Base-by-base conservation (phyloP, 2,888 invertebrate species). In the Watsonalla binaria region DNA sequence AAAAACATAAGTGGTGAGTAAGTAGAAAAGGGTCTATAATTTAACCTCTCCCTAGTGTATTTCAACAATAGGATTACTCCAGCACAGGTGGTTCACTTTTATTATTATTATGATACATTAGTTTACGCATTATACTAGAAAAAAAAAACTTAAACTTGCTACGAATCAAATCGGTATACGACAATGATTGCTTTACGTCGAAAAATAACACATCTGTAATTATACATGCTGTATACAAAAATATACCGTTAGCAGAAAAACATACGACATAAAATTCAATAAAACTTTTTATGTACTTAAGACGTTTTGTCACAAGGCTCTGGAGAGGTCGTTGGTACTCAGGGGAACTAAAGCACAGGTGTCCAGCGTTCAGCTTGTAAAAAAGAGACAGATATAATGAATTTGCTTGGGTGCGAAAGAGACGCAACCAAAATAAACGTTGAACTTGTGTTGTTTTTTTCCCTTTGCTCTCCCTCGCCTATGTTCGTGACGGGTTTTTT, bases 271-370 rank as follows among this genome's bases (percentile, higher is more conserved):
- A 80, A 66, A 72, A 65, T 85, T 60, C 65, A 58, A 53, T 73
- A 61, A 56, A 54, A 51, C 57, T 53, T 61, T 60, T 69, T 62
- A 61, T 62, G 57, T 53, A 67, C 74, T 67, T 90, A 78, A 64
- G 80, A 64, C 78, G 62, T 84, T 86, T 74, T 63, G 72, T 65
- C 65, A 66, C 72, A 71, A 62, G 68, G 62, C 62, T 57, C 52
- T 65, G 67, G 76, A 88, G 89, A 90, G 90, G 90, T 90, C 90
- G 90, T 89, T 90, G 90, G 88, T 89, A 90, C 90, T 89, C 85
- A 80, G 85, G 88, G 90, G 90, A 90, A 90, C 89, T 90, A 86
- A 90, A 90, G 90, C 90, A 90, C 90, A 90, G 90, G 90, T 90
- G 90, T 90, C 89, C 90, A 88, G 85, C 90, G 90, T 84, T 90